Evolutionary conservation across 2,888 invertebrate genomes (phyloP).

Genomic region (Exocentrus adspersus): DNA sequence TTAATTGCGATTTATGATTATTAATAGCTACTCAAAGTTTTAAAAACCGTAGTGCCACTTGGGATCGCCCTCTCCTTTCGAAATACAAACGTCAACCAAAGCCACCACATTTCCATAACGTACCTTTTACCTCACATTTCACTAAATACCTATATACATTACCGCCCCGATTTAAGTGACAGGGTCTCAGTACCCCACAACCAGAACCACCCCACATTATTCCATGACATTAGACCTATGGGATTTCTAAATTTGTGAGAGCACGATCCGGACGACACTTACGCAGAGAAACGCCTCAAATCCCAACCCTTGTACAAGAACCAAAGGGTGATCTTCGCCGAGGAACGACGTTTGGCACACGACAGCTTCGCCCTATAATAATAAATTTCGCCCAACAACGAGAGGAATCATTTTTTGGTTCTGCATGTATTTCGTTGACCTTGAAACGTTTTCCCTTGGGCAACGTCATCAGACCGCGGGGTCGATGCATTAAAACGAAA

Average conservation of each 20-base stretch:
- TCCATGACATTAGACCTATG: not conserved
- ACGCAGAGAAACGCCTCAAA: constrained; percentile 18
- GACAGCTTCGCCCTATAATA: constrained; percentile 11
- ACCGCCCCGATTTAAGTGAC: not conserved
- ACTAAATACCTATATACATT: too few species aligned
- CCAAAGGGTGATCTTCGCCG: constrained; percentile 9
- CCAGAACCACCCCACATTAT: not conserved
- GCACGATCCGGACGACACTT: constrained; percentile 11
- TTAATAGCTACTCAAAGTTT: too few species aligned
- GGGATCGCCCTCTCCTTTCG: too few species aligned
- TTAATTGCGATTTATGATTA: too few species aligned
- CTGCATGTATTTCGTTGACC: too few species aligned
- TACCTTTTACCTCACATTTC: too few species aligned
- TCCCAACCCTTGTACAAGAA: constrained; percentile 11
- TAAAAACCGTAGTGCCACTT: too few species aligned
- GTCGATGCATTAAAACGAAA: constrained; percentile 36
- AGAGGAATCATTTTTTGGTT: too few species aligned
- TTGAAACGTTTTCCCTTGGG: too few species aligned
- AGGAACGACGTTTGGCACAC: constrained; percentile 20
- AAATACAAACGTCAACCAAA: too few species aligned
- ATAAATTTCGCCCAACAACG: not conserved
- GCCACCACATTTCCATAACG: too few species aligned
- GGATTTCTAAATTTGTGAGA: constrained; percentile 10
- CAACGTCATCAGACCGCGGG: constrained; percentile 25
- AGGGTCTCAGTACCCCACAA: not conserved